A percentile compares a stretch with the other conserved stretches of the same genome.
Evolutionary conservation across 2,888 invertebrate species (phyloP).

Genomic region (Tribolium freemani): DNA sequence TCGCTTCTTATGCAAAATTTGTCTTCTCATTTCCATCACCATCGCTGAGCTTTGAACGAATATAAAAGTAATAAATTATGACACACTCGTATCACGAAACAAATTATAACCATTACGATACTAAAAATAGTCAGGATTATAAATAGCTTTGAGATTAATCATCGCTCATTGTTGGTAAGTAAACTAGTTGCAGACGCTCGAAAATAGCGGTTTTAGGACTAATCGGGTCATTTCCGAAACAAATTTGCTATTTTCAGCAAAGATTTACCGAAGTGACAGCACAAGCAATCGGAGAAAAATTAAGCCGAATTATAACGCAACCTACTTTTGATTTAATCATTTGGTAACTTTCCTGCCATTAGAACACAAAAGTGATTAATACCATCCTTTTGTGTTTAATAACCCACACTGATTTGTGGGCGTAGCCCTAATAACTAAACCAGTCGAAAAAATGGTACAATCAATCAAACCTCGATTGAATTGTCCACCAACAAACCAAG

Average conservation of each 20-base stretch:
- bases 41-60: conserved; percentile 25
- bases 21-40: conserved; percentile 39
- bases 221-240: conserved; percentile 12
- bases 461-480: conserved; percentile 54
- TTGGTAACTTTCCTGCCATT: too few relatives aligned
- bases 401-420: too few relatives aligned
- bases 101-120: conserved; percentile 32
- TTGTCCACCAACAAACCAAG: conserved; percentile 50
- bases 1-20: conserved; percentile 40
- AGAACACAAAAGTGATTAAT: too few relatives aligned
- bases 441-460: conserved; percentile 10
- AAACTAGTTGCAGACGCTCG: conserved; percentile 1
- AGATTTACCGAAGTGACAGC: neutral
- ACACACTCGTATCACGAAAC: conserved; percentile 27
- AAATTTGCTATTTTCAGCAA: conserved; percentile 8
- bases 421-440: too few relatives aligned
- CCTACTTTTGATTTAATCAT: too few relatives aligned
- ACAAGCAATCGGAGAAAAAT: too few relatives aligned
- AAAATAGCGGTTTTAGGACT: conserved; percentile 14
- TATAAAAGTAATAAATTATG: conserved; percentile 34
- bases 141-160: conserved; percentile 26
- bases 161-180: neutral
- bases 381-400: too few relatives aligned
- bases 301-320: too few relatives aligned
- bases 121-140: conserved; percentile 21